phyloP scores from a whole-genome alignment of 2,113 vertebrate species.

The Prochilodus magdalenae region DNA sequence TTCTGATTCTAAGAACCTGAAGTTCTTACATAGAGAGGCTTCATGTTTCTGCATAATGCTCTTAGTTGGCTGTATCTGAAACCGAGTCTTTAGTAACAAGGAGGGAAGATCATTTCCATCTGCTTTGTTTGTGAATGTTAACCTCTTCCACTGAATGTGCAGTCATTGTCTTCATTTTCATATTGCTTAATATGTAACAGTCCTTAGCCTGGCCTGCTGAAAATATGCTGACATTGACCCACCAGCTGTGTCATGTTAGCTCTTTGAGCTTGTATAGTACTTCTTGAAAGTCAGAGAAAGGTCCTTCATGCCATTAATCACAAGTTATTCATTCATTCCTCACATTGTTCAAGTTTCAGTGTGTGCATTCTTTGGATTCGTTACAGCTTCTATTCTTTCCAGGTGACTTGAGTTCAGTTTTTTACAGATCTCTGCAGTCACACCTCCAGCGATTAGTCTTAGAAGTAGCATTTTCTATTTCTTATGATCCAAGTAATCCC shows the following conservation, averaged over 20 bases:
- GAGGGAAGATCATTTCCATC: constrained; percentile 36
- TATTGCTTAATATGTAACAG: constrained; percentile 63
- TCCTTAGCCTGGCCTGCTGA: constrained; percentile 43
- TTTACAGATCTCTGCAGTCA: no score
- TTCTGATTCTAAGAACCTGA: no score
- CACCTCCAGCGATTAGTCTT: no score
- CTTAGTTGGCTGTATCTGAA: background rate
- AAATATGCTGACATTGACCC: background rate
- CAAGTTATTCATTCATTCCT: no score
- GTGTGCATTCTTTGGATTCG: no score
- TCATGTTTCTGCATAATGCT: background rate
- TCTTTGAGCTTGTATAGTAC: background rate
- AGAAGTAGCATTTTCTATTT: no score
- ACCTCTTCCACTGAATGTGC: constrained; percentile 16
- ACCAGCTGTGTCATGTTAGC: background rate
- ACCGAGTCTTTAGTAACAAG: background rate
- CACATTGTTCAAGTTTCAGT: background rate
- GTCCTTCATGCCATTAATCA: no score
- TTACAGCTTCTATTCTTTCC: no score
- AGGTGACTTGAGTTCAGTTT: no score
- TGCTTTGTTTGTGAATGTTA: constrained; percentile 42
- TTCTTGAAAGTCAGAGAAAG: no score
- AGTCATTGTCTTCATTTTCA: constrained; percentile 65
- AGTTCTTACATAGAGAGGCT: background rate
- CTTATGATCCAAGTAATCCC: no score